phyloP scores from a whole-genome alignment of 2,888 invertebrate genomes.

The Agapostemon virescens region DNA sequence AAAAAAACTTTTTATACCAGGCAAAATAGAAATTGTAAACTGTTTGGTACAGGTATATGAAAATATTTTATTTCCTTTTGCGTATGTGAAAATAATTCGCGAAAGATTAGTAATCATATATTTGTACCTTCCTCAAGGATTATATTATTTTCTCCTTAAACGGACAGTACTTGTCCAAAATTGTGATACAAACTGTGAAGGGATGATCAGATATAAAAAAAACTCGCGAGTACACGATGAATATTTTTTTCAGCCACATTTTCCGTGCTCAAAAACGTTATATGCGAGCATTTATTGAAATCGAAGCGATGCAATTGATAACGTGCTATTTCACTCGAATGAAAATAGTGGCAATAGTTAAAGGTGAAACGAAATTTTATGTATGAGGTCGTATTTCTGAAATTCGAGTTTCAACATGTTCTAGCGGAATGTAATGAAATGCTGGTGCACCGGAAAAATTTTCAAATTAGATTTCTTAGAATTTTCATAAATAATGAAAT shows the following conservation, averaged over 20 bases:
- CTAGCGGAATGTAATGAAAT: not conserved
- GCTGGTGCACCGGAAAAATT: not conserved
- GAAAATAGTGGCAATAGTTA: not conserved
- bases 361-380: not conserved
- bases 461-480: not conserved
- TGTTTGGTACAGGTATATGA: not conserved
- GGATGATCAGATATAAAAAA: not conserved
- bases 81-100: too few species aligned
- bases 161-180: not conserved
- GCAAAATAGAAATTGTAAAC: not conserved
- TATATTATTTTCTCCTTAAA: not conserved
- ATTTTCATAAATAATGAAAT: not conserved
- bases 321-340: not conserved
- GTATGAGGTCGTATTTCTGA: not conserved
- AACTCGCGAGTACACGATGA: not conserved
- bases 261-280: not conserved
- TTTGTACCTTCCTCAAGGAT: not conserved
- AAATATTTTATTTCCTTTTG: not conserved
- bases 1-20: not conserved
- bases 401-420: not conserved
- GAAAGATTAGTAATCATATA: not conserved
- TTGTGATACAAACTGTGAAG: not conserved
- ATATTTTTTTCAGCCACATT: not conserved
- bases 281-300: not conserved
- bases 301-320: not conserved